phyloP scores from a whole-genome alignment of 2,797 vertebrate genomes.

The Neomorphus geoffroyi region DNA sequence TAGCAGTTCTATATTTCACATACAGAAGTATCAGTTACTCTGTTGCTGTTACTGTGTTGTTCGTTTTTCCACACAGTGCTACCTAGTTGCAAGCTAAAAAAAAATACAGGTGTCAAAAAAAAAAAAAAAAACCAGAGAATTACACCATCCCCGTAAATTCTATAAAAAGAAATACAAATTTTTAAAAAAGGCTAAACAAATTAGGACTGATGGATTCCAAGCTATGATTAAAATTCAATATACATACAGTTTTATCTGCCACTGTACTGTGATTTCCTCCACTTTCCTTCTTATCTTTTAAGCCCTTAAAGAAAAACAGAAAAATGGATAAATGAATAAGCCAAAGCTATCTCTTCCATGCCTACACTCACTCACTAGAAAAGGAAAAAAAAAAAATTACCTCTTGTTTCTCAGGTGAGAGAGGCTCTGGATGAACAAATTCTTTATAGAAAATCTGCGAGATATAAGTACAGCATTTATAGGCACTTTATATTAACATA shows the following conservation, averaged over 20 bases:
- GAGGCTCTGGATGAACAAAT: slow-evolving; percentile 83
- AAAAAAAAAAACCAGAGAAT: accelerated
- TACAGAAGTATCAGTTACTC: not conserved
- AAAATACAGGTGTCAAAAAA: not conserved
- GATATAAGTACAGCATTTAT: not conserved
- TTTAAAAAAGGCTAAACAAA: not conserved
- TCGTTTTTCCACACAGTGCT: not conserved
- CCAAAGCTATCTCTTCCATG: not conserved
- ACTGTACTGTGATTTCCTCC: slow-evolving; percentile 67
- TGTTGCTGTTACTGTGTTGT: not conserved
- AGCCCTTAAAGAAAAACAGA: slow-evolving; percentile 28
- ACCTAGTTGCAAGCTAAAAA: not conserved
- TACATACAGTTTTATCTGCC: slow-evolving; percentile 75
- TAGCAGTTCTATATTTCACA: not conserved
- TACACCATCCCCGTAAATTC: not conserved
- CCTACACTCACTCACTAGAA: not conserved
- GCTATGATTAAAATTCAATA: not conserved
- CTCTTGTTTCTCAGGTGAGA: slow-evolving; percentile 78
- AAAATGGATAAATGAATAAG: not conserved
- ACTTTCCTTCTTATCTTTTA: slow-evolving; percentile 72
- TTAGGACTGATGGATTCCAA: not conserved
- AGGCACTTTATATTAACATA: not conserved
- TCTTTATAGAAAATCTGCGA: slow-evolving; percentile 83
- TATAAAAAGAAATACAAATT: not conserved
- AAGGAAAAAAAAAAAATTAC: slow-evolving; percentile 48